Evolutionary conservation across 2,797 vertebrate genomes (phyloP).

Genomic region (Calcarius lapponicus): DNA sequence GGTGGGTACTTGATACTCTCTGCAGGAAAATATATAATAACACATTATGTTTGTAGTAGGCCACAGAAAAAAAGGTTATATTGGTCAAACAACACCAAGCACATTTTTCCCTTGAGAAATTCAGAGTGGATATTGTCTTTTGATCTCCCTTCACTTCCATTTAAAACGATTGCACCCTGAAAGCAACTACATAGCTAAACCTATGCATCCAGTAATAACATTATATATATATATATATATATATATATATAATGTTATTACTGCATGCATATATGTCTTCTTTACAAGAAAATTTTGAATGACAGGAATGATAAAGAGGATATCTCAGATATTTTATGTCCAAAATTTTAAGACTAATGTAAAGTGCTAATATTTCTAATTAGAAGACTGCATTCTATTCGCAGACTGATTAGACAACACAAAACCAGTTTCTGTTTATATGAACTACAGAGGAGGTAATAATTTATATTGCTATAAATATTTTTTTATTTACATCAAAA

Average conservation of each 20-base stretch:
- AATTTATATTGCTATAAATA: not conserved
- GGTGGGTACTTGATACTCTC: not conserved
- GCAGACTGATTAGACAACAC: not conserved
- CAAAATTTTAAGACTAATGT: not conserved
- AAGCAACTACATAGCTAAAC: not conserved
- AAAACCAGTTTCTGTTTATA: not conserved
- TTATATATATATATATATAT: not conserved
- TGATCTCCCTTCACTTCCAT: not conserved
- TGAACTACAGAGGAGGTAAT: not conserved
- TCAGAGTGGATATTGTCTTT: not conserved
- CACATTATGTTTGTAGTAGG: not conserved
- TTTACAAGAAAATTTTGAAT: not conserved
- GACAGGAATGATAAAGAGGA: not conserved
- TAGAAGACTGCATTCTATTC: not conserved
- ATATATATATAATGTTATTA: no score
- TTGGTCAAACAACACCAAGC: not conserved
- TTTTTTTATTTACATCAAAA: not conserved
- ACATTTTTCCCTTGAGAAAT: not conserved
- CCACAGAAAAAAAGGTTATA: not conserved
- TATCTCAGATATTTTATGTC: not conserved
- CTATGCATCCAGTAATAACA: no score
- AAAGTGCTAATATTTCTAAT: not conserved
- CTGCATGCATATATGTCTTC: not conserved
- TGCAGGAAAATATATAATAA: not conserved
- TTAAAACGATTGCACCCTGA: not conserved